A percentile compares a stretch with the other conserved stretches of the same genome.
Conservation (phyloP, 2,113 vertebrate genomes). For the Aptenodytes patagonicus region DNA sequence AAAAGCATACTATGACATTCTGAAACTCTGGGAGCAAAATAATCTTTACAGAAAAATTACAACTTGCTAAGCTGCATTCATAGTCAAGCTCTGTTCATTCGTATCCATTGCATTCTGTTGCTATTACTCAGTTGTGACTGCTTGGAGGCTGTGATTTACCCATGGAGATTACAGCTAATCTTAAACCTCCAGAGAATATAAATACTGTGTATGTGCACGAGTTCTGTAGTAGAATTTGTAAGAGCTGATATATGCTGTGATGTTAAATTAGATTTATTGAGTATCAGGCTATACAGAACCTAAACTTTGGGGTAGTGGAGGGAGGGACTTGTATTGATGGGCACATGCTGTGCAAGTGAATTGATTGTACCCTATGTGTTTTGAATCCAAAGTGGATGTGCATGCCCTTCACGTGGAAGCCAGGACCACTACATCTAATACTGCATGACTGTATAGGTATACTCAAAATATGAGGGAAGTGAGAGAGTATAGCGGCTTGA, state of each 20-base stretch:
- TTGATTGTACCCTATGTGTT: not conserved
- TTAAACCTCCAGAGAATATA: not conserved
- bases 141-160: not conserved
- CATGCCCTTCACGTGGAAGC: not conserved
- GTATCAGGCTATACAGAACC: not conserved
- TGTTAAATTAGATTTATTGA: not conserved
- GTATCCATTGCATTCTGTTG: not conserved
- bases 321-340: not conserved
- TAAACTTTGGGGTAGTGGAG: not conserved
- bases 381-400: not conserved
- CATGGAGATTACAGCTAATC: not conserved
- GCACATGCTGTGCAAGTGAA: not conserved
- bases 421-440: not conserved
- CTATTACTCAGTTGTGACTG: not conserved
- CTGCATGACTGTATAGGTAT: not conserved
- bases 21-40: not conserved
- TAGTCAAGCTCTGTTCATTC: not conserved
- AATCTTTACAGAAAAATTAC: not conserved
- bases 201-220: not conserved
- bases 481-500: not conserved
- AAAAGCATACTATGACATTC: not conserved
- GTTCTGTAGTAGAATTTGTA: not conserved
- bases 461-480: not conserved
- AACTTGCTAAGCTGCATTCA: accelerated
- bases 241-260: not conserved